phyloP scores from a whole-genome alignment of 2,113 vertebrate species.

The Gavia stellata region DNA sequence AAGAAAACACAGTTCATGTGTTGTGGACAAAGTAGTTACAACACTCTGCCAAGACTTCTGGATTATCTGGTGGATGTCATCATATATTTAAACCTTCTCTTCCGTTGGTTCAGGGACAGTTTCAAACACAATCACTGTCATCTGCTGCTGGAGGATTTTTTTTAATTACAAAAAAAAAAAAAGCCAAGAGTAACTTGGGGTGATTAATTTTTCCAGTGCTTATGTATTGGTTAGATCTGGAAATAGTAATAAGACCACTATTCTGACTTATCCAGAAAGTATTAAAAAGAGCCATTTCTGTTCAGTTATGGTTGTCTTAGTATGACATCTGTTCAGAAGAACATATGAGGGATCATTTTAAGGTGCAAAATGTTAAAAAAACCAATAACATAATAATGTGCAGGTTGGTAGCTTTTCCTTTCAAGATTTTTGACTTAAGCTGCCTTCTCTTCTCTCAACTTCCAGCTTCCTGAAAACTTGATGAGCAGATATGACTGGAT shows the following conservation, averaged over 20 bases:
- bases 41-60: neutral
- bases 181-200: neutral
- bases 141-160: neutral
- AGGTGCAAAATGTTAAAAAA: neutral
- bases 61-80: neutral
- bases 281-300: neutral
- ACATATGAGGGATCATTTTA: neutral
- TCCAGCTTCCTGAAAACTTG: constrained; percentile 83
- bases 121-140: neutral
- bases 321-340: neutral
- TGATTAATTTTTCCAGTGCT: neutral
- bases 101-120: neutral
- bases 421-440: neutral
- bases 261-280: neutral
- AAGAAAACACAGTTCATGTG: neutral
- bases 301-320: neutral
- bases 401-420: neutral
- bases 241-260: neutral
- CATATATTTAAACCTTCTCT: neutral
- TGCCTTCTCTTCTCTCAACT: constrained; percentile 6
- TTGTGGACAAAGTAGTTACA: neutral
- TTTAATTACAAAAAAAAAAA: neutral
- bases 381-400: neutral
- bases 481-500: constrained; percentile 80
- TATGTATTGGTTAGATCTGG: neutral